Evolutionary conservation across 2,888 invertebrate species (phyloP).

Genomic region (Himalopsyche kuldschensis): DNA sequence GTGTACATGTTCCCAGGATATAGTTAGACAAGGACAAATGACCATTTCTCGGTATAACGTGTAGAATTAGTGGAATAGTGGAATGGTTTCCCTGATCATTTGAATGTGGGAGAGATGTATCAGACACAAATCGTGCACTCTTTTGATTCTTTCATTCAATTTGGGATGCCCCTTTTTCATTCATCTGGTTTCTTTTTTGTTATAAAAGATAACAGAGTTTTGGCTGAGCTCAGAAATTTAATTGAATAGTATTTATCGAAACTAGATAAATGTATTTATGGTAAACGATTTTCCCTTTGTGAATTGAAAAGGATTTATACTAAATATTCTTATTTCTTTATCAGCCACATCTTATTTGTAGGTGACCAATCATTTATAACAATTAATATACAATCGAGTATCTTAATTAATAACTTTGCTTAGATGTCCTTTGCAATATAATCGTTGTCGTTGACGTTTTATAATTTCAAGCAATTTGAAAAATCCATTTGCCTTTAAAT

Average conservation of each 20-base stretch:
- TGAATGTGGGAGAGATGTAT: not conserved
- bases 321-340: not conserved
- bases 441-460: no score
- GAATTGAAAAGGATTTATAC: not conserved
- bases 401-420: no score
- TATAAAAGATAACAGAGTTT: not conserved
- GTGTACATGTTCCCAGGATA: conserved; percentile 17
- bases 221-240: not conserved
- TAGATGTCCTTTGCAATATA: no score
- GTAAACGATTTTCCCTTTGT: not conserved
- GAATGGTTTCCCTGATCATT: conserved; percentile 11
- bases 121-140: not conserved
- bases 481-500: no score
- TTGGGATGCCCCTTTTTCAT: not conserved
- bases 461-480: no score
- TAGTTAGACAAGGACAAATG: conserved; percentile 29
- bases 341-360: not conserved
- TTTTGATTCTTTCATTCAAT: not conserved
- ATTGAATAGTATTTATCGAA: not conserved
- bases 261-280: not conserved
- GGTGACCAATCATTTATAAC: not conserved
- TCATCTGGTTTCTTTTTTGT: not conserved
- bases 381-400: not conserved
- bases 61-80: conserved; percentile 33
- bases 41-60: conserved; percentile 32